phyloP scores from a whole-genome alignment of 2,888 invertebrate genomes.

The Altica lythri region DNA sequence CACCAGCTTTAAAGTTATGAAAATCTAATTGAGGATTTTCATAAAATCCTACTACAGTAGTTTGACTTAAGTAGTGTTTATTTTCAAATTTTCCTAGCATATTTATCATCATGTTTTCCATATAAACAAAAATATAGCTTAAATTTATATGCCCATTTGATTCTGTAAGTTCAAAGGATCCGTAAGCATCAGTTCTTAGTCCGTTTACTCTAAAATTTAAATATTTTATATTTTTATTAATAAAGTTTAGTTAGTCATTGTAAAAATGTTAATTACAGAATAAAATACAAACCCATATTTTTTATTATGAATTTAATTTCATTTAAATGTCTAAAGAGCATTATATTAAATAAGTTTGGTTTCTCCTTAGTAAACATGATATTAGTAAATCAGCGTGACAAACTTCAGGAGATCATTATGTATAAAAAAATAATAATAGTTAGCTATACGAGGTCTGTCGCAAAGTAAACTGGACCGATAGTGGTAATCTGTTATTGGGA shows the following conservation, averaged over 20 bases:
- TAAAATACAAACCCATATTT: no score
- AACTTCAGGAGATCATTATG: no score
- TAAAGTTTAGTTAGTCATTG: no score
- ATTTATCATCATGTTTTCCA: conserved; percentile 60
- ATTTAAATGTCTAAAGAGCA: no score
- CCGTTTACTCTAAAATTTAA: conserved; percentile 16
- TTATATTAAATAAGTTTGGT: no score
- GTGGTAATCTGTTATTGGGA: no score
- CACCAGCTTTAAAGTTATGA: conserved; percentile 59
- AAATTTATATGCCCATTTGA: conserved; percentile 57
- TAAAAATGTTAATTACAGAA: no score
- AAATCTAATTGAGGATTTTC: conserved; percentile 62
- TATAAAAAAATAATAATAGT: no score
- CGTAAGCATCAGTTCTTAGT: conserved; percentile 35
- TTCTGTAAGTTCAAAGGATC: conserved; percentile 55
- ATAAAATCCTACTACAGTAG: conserved; percentile 59
- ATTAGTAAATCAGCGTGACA: neutral
- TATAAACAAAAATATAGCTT: conserved; percentile 61
- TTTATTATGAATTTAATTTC: no score
- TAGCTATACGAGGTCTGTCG: no score
- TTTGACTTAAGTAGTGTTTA: conserved; percentile 53
- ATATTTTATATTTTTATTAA: no score
- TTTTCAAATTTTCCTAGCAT: conserved; percentile 57
- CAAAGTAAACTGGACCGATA: no score
- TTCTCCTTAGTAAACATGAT: neutral